Evolutionary conservation across 2,888 invertebrate species (phyloP).

Genomic region (Unio pictorum): DNA sequence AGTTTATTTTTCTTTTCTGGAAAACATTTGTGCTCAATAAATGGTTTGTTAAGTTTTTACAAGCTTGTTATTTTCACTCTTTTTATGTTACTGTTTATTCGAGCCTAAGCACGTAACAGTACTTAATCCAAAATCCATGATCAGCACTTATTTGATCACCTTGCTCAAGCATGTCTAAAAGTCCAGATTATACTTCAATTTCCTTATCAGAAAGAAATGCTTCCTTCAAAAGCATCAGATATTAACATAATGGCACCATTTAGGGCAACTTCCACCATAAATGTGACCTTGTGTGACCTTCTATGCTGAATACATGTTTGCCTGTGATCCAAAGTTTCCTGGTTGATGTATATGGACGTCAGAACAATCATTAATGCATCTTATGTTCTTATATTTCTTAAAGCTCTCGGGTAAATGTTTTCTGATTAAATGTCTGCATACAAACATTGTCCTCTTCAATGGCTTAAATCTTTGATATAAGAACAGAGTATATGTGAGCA

Average conservation of each 20-base stretch:
- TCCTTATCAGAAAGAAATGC: background rate
- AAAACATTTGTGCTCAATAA: no score
- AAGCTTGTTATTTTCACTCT: no score
- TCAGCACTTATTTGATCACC: conserved; percentile 2
- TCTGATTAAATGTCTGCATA: background rate
- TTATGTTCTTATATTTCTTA: conserved; percentile 11
- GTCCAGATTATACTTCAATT: conserved; percentile 1
- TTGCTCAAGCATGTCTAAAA: conserved; percentile 1
- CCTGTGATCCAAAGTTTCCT: conserved; percentile 7
- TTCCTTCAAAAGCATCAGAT: conserved; percentile 2
- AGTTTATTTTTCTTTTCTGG: no score
- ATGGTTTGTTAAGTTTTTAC: no score
- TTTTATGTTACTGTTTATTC: no score
- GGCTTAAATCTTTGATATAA: background rate
- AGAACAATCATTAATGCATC: conserved; percentile 10
- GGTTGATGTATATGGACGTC: conserved; percentile 8
- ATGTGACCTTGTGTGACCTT: conserved; percentile 5
- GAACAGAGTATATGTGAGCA: conserved; percentile 4
- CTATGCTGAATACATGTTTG: conserved; percentile 10
- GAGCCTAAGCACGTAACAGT: no score
- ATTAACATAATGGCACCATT: conserved; percentile 1
- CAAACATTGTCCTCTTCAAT: conserved; percentile 3
- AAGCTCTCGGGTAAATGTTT: conserved; percentile 4
- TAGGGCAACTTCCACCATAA: background rate
- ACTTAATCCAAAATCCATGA: background rate